Evolutionary conservation across 2,113 vertebrate genomes (phyloP), one percentile per base, ranked within the genome.

Genomic region (Myodes glareolus): DNA sequence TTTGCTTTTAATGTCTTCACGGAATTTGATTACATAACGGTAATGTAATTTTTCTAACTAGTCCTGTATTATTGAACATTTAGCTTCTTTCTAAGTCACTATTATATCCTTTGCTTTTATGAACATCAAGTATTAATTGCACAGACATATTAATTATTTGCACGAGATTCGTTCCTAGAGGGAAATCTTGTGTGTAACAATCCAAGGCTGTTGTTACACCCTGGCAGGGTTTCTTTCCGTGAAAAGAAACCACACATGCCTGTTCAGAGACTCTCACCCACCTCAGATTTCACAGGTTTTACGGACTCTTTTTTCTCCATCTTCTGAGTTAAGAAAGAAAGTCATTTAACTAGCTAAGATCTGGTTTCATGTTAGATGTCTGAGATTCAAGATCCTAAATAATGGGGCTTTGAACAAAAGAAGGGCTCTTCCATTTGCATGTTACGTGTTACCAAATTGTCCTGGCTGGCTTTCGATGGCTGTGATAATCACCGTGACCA

Each of bases 41-140:
- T n/a, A 78, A 82, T 97, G 4, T 88, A 87, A 94, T 94, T 96
- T 92, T 95, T 93, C 65, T 96, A 84, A 68, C 70, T 73, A 45
- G 61, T 94, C 21, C 67, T 95, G 65, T 87, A 23, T 93, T 81
- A 93, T 63, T 89, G 89, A 96, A 75, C 85, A 95, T 36, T 97
- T 96, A 96, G 65, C 42, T 87, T 85, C 72, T 89, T 63, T 90
- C 67, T 92, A 76, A 91, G 89, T 96, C 72, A 92, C 96, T 78
- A 93, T 93, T 92, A 94, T 45, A 96, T 94, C 92, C 36, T 92
- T 36, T 33, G 73, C 86, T 90, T 82, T 95, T 86, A 73, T 73
- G 72, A 96, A 78, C 77, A 97, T 85, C 14, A 39, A 36, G 9
- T 94, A 91, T 96, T 95, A 95, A 95, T 87, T 96, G 92, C 91